phyloP scores from a whole-genome alignment of 2,113 vertebrate species.

The Macrotus californicus region DNA sequence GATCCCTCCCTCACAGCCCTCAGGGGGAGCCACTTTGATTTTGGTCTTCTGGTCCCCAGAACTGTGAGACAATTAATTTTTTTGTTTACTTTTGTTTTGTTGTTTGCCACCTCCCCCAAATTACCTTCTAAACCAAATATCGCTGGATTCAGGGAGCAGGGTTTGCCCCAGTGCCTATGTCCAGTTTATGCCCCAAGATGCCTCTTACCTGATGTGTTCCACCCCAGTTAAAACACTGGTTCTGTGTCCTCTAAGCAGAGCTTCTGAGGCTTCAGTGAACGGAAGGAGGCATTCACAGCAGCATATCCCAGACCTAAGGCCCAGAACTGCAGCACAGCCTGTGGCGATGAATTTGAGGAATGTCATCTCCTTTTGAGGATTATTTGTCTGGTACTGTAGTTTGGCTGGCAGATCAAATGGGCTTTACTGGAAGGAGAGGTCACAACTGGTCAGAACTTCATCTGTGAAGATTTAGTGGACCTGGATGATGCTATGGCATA shows the following conservation, averaged over 20 bases:
- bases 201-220: neutral
- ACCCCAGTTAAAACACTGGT: neutral
- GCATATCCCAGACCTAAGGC: neutral
- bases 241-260: neutral
- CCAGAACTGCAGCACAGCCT: neutral
- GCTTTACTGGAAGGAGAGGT: neutral
- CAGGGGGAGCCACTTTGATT: neutral
- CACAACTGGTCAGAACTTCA: neutral
- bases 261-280: neutral
- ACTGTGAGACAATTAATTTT: neutral
- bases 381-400: neutral
- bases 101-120: neutral
- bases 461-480: neutral
- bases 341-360: neutral
- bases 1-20: neutral
- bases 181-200: neutral
- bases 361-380: neutral
- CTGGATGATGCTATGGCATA: neutral
- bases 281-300: neutral
- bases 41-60: neutral
- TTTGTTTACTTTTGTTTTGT: no score
- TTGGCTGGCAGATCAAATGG: neutral
- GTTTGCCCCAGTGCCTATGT: neutral
- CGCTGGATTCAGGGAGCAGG: neutral
- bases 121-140: neutral